These are phyloP conservation scores for Norana najaformis DNA, from an alignment of 2,888 invertebrate genomes.

Conservation along the genomic window DNA sequence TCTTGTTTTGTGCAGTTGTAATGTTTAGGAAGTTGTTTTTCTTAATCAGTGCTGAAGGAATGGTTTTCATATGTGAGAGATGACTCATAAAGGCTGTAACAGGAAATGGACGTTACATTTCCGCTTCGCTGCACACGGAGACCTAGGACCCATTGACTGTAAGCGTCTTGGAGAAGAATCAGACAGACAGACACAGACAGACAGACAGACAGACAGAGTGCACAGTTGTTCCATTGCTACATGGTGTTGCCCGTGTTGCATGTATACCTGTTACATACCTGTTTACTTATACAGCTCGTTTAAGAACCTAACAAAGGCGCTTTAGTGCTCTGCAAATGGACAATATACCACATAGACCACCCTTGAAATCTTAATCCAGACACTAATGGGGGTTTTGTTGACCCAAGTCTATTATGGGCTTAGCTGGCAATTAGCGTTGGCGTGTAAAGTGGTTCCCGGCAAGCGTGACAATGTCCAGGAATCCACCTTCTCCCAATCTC, in stretches of 20 bases:
- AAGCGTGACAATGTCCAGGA: not conserved
- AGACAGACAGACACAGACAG: not conserved
- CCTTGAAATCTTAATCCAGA: not conserved
- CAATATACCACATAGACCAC: conserved; percentile 2
- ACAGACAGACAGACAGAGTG: not conserved
- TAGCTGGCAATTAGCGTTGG: not conserved
- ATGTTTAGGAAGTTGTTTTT: not conserved
- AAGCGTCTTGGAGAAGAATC: not conserved
- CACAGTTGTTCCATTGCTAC: not conserved
- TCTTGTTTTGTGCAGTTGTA: too few species aligned
- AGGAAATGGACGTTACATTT: not conserved
- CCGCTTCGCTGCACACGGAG: not conserved
- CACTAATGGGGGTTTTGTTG: not conserved
- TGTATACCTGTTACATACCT: not conserved
- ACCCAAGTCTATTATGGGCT: not conserved
- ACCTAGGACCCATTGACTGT: not conserved
- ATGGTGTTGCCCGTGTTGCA: not conserved
- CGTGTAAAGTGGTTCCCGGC: not conserved
- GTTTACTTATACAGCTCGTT: too few species aligned
- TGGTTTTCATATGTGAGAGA: not conserved
- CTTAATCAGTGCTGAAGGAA: not conserved
- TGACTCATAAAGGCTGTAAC: not conserved
- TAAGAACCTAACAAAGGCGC: not conserved
- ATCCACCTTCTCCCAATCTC: not conserved
- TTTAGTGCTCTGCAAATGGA: not conserved